Evolutionary conservation across 2,888 invertebrate genomes (phyloP).

Genomic region (Eudasyphora cyanicolor): DNA sequence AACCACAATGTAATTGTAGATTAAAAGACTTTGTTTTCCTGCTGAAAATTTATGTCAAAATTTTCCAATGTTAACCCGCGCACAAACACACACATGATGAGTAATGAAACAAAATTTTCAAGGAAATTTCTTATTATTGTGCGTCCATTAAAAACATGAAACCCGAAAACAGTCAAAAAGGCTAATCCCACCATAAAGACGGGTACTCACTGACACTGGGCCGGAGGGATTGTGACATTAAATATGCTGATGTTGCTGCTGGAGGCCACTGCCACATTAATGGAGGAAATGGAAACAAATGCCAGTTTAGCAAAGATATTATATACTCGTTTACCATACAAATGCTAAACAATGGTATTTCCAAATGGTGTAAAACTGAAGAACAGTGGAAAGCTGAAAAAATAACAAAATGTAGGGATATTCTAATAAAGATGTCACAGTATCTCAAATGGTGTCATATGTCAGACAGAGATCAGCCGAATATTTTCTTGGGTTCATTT

Average conservation of each 20-base stretch:
- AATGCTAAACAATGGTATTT: slow-evolving; percentile 15
- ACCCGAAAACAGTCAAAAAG: background rate
- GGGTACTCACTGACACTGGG: background rate
- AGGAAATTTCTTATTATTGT: slow-evolving; percentile 7
- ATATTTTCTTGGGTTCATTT: too few relatives aligned
- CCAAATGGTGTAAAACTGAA: slow-evolving; percentile 1
- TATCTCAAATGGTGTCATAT: too few relatives aligned
- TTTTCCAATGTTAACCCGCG: too few relatives aligned
- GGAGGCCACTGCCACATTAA: too few relatives aligned
- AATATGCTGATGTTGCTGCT: slow-evolving; percentile 20
- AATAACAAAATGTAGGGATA: slow-evolving; percentile 17
- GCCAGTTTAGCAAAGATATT: slow-evolving; percentile 30
- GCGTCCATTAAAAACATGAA: background rate
- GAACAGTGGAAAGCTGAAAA: background rate
- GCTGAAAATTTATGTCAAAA: background rate
- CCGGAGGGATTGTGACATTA: background rate
- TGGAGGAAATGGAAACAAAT: slow-evolving; percentile 39
- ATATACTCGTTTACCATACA: slow-evolving; percentile 15
- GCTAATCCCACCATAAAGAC: background rate
- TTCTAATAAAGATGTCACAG: background rate
- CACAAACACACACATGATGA: slow-evolving; percentile 11
- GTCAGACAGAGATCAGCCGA: too few relatives aligned
- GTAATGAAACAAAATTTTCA: slow-evolving; percentile 42
- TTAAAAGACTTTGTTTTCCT: background rate
- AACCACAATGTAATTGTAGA: background rate